Percentiles rank a stretch among this genome's conserved stretches.
These are phyloP conservation scores for Cheilosia urbana DNA, from an alignment of 2,888 invertebrate species.

Conservation along the genomic window DNA sequence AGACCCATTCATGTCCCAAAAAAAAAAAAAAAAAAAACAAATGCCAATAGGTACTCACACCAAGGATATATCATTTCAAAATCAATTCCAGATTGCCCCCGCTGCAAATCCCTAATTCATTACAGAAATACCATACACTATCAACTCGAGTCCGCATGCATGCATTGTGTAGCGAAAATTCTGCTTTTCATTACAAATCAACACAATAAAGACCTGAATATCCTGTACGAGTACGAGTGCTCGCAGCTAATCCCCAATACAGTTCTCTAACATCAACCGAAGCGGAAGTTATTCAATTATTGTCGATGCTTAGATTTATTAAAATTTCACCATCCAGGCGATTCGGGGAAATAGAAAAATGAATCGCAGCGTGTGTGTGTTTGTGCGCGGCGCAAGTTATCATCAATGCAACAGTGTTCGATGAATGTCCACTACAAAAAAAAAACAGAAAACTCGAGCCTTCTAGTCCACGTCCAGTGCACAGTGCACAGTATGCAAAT, in stretches of 20 bases:
- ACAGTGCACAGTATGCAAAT: conserved; percentile 58
- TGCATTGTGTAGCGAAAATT: conserved; percentile 22
- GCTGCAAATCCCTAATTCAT: conserved; percentile 44
- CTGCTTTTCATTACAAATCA: conserved; percentile 45
- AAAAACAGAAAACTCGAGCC: conserved; percentile 2
- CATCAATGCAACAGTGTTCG: conserved; percentile 38
- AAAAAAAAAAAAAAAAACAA: too few relatives aligned
- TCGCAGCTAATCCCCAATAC: conserved; percentile 51
- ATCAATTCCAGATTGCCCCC: conserved; percentile 20
- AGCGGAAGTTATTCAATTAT: conserved; percentile 76
- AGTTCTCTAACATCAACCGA: conserved; percentile 72
- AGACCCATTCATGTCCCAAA: too few relatives aligned
- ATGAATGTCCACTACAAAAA: neutral
- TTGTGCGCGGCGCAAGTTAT: neutral
- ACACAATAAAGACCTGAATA: conserved; percentile 37
- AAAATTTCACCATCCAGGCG: conserved; percentile 67
- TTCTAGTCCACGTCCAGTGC: conserved; percentile 49
- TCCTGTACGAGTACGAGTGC: conserved; percentile 20
- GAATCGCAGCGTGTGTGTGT: conserved; percentile 31
- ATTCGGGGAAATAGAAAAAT: conserved; percentile 68
- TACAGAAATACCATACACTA: conserved; percentile 25
- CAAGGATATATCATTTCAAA: conserved; percentile 32
- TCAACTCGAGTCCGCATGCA: conserved; percentile 17
- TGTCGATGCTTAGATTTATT: conserved; percentile 75
- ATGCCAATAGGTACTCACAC: too few relatives aligned